Base-by-base conservation (phyloP, 2,113 vertebrate genomes). In the Catharus fuscescens region DNA sequence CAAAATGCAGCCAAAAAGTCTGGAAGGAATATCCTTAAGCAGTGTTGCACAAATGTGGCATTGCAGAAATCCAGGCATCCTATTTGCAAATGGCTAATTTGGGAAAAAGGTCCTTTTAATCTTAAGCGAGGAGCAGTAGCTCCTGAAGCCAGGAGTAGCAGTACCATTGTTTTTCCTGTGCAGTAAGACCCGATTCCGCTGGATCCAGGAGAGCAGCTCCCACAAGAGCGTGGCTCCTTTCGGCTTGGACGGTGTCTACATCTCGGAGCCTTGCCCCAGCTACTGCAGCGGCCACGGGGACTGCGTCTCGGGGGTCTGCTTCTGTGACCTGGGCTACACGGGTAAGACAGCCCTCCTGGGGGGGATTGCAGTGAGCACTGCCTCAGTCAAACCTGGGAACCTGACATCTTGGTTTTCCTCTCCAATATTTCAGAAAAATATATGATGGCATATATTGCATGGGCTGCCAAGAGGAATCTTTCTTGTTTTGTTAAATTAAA, bases 181-280 rank as follows among this genome's bases (percentile, higher is more conserved):
- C 97, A 99, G 99, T 95, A 99, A 99, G 97, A 99, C 99, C 10
- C 98, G 99, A 65, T 99, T 99, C 97, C 99, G 99, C 40, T 99
- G 99, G 99, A 99, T 99, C 96, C 99, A 99, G 96, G 99, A 99
- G 95, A 99, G 98, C 98, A 99, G 98, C 61, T 96, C 98, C 56
- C 98, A 99, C 92, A 98, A 98, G 80, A 98, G 98, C 0, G 98
- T 99, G 12, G 98, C 99, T 64, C 93, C 99, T 8, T 99, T 99
- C 16, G 98, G 99, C 28, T 86, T 99, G 89, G 99, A 99, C 1
- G 98, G 99, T 0, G 99, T 99, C 28, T 99, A 99, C 97, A 99
- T 99, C 94, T 99, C 99, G 1, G 99, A 99, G 92, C 98, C 99
- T 5, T 99, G 99, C 85, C 98, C 99, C 77, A 98, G 94, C 96